phyloP scores from a whole-genome alignment of 2,888 invertebrate genomes.

The Chelonus formosanus region DNA sequence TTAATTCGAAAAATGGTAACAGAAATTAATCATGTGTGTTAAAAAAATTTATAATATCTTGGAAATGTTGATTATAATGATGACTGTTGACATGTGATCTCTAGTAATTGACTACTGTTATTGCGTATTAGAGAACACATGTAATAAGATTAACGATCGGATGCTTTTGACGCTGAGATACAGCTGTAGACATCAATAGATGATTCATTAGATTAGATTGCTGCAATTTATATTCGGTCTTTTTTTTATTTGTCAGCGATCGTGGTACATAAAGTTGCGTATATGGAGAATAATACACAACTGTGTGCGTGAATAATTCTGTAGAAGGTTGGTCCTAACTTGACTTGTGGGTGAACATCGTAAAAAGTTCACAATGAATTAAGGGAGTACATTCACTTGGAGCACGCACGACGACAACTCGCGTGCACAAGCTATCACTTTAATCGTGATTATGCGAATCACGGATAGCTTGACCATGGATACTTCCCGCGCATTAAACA shows the following conservation, averaged over 20 bases:
- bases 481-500: constrained; percentile 12
- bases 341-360: not conserved
- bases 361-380: constrained; percentile 2
- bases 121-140: too few species aligned
- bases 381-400: constrained; percentile 9
- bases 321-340: not conserved
- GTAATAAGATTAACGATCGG: not conserved
- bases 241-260: not conserved
- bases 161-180: not conserved
- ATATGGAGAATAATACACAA: not conserved
- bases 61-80: too few species aligned
- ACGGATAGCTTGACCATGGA: constrained; percentile 2
- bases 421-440: constrained; percentile 13
- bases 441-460: constrained; percentile 12
- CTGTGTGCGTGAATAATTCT: not conserved
- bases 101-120: too few species aligned
- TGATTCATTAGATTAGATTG: constrained; percentile 6
- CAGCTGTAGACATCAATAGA: not conserved
- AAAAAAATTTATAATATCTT: too few species aligned
- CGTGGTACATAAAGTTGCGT: not conserved
- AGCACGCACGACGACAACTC: constrained; percentile 3
- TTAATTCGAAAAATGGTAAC: too few species aligned
- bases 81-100: too few species aligned
- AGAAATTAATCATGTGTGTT: too few species aligned
- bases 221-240: constrained; percentile 4